Conservation (phyloP, 2,797 vertebrate genomes). For the Oryzias dopingdopingensis region DNA sequence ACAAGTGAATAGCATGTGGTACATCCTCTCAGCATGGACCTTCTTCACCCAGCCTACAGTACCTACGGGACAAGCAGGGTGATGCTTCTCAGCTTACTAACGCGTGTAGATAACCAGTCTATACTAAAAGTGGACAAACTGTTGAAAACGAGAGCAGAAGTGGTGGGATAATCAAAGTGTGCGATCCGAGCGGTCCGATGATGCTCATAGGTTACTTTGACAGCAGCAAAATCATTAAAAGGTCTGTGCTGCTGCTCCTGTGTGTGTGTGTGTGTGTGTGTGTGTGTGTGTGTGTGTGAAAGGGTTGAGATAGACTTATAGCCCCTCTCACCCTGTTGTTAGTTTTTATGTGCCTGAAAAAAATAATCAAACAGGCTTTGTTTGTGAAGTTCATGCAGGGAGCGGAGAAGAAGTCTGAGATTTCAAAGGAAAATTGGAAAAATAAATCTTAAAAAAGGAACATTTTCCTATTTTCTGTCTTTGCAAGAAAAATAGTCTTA, state of each 20-base stretch:
- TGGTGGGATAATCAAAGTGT: conserved; percentile 26
- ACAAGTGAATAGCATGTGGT: conserved; percentile 73
- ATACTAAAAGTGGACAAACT: conserved; percentile 44
- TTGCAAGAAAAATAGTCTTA: background rate
- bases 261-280: conserved; percentile 7
- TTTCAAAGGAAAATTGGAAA: conserved; percentile 16
- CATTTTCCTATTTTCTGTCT: conserved; percentile 1
- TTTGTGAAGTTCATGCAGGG: conserved; percentile 55
- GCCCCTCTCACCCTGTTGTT: conserved; percentile 47
- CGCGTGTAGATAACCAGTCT: conserved; percentile 49
- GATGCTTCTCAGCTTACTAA: conserved; percentile 53
- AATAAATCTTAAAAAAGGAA: background rate
- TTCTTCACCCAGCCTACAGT: conserved; percentile 42
- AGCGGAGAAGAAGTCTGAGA: conserved; percentile 40
- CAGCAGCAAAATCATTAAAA: conserved; percentile 32
- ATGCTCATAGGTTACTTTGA: conserved; percentile 30
- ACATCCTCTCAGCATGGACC: conserved; percentile 64
- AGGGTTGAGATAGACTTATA: conserved; percentile 9
- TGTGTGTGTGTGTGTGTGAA: background rate
- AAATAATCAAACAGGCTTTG: conserved; percentile 23
- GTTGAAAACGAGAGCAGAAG: conserved; percentile 22
- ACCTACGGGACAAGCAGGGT: conserved; percentile 36
- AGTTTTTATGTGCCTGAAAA: conserved; percentile 45
- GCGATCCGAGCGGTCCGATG: conserved; percentile 30
- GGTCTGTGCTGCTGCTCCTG: conserved; percentile 33